A percentile compares a stretch with the other conserved stretches of the same genome.
Conservation (phyloP, 1,140 invertebrate species). For the Halotydeus destructor region DNA sequence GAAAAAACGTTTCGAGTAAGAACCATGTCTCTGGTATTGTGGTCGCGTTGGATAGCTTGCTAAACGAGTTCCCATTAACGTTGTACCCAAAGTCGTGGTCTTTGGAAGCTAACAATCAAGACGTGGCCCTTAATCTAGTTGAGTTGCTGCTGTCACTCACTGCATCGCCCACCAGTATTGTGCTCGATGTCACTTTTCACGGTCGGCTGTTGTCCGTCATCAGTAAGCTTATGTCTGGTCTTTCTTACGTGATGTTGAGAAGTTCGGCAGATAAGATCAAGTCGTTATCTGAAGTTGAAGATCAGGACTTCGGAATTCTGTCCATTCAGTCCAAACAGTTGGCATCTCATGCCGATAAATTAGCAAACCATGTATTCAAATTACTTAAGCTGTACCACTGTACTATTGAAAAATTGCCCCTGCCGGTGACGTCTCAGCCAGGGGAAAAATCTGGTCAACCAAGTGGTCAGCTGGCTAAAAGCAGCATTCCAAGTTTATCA, state of each 20-base stretch:
- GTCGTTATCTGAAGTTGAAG: not conserved
- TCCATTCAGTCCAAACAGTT: not conserved
- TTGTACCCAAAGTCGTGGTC: slow-evolving; percentile 4
- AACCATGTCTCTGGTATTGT: slow-evolving; percentile 1
- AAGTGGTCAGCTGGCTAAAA: not conserved
- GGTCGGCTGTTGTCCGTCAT: slow-evolving; percentile 35
- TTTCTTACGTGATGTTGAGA: slow-evolving; percentile 6
- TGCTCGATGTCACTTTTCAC: slow-evolving; percentile 40
- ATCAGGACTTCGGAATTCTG: not conserved
- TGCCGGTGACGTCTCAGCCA: not conserved
- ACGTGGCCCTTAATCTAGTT: not conserved
- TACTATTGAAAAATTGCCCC: slow-evolving; percentile 4
- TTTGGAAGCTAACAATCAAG: not conserved
- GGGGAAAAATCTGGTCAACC: not conserved
- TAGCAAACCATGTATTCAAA: slow-evolving; percentile 6
- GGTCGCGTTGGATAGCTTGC: slow-evolving; percentile 27
- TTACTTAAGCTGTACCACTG: slow-evolving; percentile 3
- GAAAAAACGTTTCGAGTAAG: not conserved
- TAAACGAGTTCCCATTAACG: slow-evolving; percentile 22
- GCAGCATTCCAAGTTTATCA: too few relatives aligned
- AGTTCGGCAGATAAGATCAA: not conserved
- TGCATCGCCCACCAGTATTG: slow-evolving; percentile 33
- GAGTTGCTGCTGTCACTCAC: slow-evolving; percentile 26
- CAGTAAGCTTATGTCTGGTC: slow-evolving; percentile 41
- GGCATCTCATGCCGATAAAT: not conserved